Evolutionary conservation across 1,140 invertebrate genomes (phyloP).

Genomic region (Cyclargus thomasi): DNA sequence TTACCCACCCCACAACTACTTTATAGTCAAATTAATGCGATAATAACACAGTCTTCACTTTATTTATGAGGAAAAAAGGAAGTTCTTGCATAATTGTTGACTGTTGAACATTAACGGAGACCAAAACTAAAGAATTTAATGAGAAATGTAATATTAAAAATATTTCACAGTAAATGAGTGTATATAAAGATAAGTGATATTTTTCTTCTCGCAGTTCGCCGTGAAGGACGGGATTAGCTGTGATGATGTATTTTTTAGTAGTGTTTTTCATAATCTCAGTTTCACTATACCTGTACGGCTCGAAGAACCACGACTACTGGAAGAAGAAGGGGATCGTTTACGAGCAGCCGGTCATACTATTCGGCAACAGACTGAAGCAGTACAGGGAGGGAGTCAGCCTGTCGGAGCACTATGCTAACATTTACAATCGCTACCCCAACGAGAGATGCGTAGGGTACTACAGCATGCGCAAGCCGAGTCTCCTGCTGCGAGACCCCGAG

Average conservation of each 20-base stretch:
- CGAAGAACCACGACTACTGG: constrained; percentile 24
- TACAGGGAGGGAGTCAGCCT: constrained; percentile 26
- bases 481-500: constrained; percentile 63
- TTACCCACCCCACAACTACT: too few species aligned
- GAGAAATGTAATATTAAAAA: background rate
- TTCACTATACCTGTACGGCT: constrained; percentile 4
- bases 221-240: background rate
- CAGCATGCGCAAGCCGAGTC: constrained; percentile 16
- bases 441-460: constrained; percentile 34
- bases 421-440: constrained; percentile 28
- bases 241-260: background rate
- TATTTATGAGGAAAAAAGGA: background rate
- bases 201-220: background rate
- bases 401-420: constrained; percentile 25
- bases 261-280: background rate
- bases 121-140: constrained; percentile 1
- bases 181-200: background rate
- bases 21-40: too few species aligned
- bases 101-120: background rate
- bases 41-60: background rate
- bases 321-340: constrained; percentile 19
- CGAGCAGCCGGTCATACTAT: constrained; percentile 22
- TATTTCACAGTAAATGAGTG: background rate
- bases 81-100: too few species aligned
- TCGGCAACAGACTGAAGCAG: constrained; percentile 35